Evolutionary conservation across 1,140 invertebrate species (phyloP).

Genomic region (Eumaeus atala): DNA sequence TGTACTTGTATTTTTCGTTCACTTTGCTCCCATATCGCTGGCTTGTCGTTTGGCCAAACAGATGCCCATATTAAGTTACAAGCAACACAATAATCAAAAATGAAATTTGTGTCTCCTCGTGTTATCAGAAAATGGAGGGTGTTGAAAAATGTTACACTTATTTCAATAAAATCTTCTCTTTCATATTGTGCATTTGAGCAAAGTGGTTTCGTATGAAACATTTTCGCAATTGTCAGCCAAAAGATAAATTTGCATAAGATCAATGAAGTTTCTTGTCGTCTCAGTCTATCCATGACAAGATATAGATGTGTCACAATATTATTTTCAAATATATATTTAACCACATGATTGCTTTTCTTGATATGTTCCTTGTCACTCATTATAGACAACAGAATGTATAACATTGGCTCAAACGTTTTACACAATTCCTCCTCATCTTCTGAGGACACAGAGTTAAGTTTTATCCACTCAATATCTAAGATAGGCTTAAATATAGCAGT

Average conservation of each 20-base stretch:
- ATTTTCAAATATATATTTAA: conserved; percentile 37
- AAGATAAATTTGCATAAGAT: conserved; percentile 43
- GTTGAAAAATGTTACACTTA: conserved; percentile 46
- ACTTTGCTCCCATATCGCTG: conserved; percentile 20
- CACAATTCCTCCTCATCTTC: conserved; percentile 48
- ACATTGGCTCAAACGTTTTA: conserved; percentile 44
- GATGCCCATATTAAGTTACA: conserved; percentile 46
- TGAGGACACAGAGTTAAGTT: conserved; percentile 36
- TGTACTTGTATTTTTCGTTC: conserved; percentile 35
- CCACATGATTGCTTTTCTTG: conserved; percentile 30
- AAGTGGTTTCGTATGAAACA: conserved; percentile 39
- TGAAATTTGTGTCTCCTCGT: conserved; percentile 31
- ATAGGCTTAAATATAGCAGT: conserved; percentile 39
- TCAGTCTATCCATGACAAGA: conserved; percentile 38
- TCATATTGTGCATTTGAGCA: conserved; percentile 31
- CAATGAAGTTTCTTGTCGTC: conserved; percentile 36
- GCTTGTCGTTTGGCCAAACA: conserved; percentile 34
- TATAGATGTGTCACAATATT: conserved; percentile 36
- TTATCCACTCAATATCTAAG: conserved; percentile 36
- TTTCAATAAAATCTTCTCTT: conserved; percentile 45
- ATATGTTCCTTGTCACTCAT: conserved; percentile 36
- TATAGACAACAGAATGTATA: conserved; percentile 44
- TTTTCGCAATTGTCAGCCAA: conserved; percentile 39
- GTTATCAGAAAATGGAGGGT: conserved; percentile 41
- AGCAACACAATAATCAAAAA: conserved; percentile 46